Base-by-base conservation (phyloP, 2,888 invertebrate species). In the Pheosia gnoma region DNA sequence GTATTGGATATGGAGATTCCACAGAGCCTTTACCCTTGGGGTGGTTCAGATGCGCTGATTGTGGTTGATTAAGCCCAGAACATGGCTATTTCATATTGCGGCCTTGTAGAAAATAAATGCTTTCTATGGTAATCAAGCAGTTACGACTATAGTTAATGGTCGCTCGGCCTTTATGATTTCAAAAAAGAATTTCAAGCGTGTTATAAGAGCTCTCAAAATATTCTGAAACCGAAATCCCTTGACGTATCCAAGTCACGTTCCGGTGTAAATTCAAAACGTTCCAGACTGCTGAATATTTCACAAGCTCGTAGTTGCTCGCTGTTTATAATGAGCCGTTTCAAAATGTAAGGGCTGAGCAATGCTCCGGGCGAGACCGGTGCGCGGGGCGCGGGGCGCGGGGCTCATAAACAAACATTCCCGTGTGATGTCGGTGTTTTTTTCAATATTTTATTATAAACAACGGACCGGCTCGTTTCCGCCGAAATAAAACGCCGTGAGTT, bases 361-460 rank as follows among this genome's bases (percentile, higher is more conserved):
- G 52, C 10, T 37, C 37, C 10, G 2, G 59, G 36, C 41, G 41
- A 41, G 55, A 25, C 13, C 55, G 55, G 55, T 4, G 11, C 5
- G 39, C 9, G 25, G 2, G 39, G 10, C 3, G 43, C 7, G 7
- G 2, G 41, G 36, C 5, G 54, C 3, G 43, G 8, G 7, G 59
- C 52, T 59, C 53, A 45, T 64, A 55, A 74, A 64, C 67, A 71
- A 68, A 65, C 62, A 63, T 13, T 37, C 56, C 54, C 55, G 58
- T 57, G 54, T 59, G 63, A 65, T 67, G 62, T 65, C 10, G 51
- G 51, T 25, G 25, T 51, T 25, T 53, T 72, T 71, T 68, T 65
- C 62, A 60, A 71, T 63, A 65, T 62, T 71, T 72, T 58, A 74
- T 68, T 71, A 68, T 64, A 71, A 72, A 74, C 71, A 72, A 49